Base-by-base conservation (phyloP, 2,113 vertebrate genomes). In the Eublepharis macularius region DNA sequence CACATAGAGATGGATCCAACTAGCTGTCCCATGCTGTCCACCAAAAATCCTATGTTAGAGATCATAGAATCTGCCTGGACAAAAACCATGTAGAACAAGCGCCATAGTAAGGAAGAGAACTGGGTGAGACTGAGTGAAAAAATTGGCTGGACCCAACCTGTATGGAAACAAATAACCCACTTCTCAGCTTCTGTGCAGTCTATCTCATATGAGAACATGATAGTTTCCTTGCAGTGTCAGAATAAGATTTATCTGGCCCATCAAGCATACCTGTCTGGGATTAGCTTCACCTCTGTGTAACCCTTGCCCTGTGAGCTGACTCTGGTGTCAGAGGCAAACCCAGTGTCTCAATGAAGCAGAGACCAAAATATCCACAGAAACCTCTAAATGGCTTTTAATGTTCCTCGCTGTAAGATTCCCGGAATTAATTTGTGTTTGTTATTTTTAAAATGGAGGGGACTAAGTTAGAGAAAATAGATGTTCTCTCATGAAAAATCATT, bases 341-440 rank as follows among this genome's bases (percentile, higher is more conserved):
- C 92, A 85, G 26, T 43, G 82, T 45, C 90, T 84, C 84, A 87
- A 88, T 91, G 47, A 78, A 86, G 79, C 84, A 34, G 3, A 32
- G 83, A 86, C 83, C 86, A 88, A 93, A 86, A 60, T 88, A 88
- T 91, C 94, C 92, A 91, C 91, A 92, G 86, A 95, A 94, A 92
- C 92, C 93, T 95, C 89, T 89, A 90, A 90, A 90, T 92, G 92
- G 92, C 70, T 75, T 92, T 92, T 92, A 89, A 93, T 90, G 91
- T 88, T 91, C 93, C 69, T 89, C 26, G 11, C 88, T 4, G 0
- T 82, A 91, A 88, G 89, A 92, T 95, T 95, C 93, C 92, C 81
- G 73, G 93, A 95, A 94, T 94, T 94, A 93, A 93, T 94, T 90
- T 91, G 73, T 13, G 79, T 92, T 91, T 93, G 89, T 90, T n/a